A percentile compares a stretch with the other conserved stretches of the same genome.
These are phyloP conservation scores for Osmoderma eremita DNA, from an alignment of 2,888 invertebrate genomes.

Conservation along the genomic window DNA sequence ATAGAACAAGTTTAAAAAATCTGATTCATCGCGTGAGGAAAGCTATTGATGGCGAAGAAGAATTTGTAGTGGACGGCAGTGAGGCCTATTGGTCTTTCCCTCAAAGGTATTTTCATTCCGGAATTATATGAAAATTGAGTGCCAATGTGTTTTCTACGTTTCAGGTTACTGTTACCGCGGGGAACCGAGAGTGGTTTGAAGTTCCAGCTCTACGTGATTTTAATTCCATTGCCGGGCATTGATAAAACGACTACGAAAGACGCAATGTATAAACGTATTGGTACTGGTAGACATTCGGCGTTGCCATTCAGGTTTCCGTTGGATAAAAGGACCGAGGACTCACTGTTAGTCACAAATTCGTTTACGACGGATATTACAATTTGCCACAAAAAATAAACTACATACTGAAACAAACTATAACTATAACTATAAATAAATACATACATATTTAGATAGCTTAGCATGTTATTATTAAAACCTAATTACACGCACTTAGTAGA, in stretches of 20 bases:
- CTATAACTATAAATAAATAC: no score
- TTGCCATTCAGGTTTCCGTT: slow-evolving; percentile 79
- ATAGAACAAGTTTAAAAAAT: slow-evolving; percentile 72
- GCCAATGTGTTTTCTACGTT: slow-evolving; percentile 28
- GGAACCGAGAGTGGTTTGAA: slow-evolving; percentile 73
- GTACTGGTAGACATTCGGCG: slow-evolving; percentile 61
- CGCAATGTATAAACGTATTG: slow-evolving; percentile 36
- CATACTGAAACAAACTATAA: no score
- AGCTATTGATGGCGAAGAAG: slow-evolving; percentile 61
- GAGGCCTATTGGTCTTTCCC: slow-evolving; percentile 76
- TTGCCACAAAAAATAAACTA: slow-evolving; percentile 67
- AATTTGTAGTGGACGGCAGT: slow-evolving; percentile 67
- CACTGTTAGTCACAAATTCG: slow-evolving; percentile 72
- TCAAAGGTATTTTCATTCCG: neutral
- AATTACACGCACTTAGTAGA: no score
- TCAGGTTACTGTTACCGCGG: slow-evolving; percentile 72
- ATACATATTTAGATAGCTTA: no score
- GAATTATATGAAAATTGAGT: neutral
- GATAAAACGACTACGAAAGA: slow-evolving; percentile 1
- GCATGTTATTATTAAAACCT: no score
- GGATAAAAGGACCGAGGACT: slow-evolving; percentile 72
- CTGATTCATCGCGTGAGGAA: slow-evolving; percentile 69
- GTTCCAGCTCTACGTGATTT: slow-evolving; percentile 66
- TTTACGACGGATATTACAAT: slow-evolving; percentile 72
- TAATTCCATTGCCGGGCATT: slow-evolving; percentile 58